A percentile compares a stretch with the other conserved stretches of the same genome.
Evolutionary conservation across 1,140 invertebrate species (phyloP).

Genomic region (Brachionus asplanchnoidis): DNA sequence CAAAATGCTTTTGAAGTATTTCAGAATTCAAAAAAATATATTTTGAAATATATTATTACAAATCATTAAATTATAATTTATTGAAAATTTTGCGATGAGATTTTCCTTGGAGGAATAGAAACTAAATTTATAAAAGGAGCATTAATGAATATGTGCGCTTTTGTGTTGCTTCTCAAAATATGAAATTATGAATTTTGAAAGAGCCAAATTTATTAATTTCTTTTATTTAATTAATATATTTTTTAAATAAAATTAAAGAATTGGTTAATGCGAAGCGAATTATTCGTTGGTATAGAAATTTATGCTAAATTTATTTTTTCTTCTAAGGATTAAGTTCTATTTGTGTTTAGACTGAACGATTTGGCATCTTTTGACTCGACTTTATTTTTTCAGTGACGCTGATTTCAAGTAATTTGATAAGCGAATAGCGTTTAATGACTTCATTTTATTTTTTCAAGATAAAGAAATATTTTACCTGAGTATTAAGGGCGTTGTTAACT

Average conservation of each 20-base stretch:
- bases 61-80: conserved; percentile 2
- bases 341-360: background rate
- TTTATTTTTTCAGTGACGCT: background rate
- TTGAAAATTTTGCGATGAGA: background rate
- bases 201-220: conserved; percentile 2
- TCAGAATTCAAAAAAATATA: background rate
- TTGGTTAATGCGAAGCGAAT: background rate
- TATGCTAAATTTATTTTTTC: background rate
- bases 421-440: background rate
- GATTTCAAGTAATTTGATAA: background rate
- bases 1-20: background rate
- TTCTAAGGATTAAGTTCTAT: background rate
- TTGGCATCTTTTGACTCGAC: background rate
- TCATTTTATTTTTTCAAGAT: background rate
- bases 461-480: background rate
- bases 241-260: background rate
- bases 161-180: background rate
- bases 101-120: conserved; percentile 1
- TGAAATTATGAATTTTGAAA: background rate
- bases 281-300: background rate
- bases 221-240: background rate
- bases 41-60: conserved; percentile 1
- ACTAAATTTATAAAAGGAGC: background rate
- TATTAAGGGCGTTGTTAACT: background rate
- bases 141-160: background rate